Conservation (phyloP, 23 tunicate genomes). For the Trididemnum nubilum region DNA sequence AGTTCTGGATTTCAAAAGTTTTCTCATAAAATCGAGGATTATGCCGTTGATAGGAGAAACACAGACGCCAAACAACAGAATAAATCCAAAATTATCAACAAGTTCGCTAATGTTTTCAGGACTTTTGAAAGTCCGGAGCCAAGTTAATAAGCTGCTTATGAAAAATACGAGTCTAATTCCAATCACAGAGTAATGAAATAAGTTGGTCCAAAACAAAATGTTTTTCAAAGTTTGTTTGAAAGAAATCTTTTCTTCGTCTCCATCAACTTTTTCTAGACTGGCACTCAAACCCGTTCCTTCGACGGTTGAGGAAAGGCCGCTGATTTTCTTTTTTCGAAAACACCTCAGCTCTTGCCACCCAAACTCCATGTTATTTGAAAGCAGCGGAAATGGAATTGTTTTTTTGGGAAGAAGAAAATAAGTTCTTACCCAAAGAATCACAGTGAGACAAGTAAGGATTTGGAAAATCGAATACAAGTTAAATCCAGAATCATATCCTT, state of each 20-base stretch:
- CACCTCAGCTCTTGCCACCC: constrained; percentile 21
- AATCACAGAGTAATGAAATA: background rate
- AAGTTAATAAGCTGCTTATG: background rate
- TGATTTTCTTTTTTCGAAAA: background rate
- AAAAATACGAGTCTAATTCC: constrained; percentile 10
- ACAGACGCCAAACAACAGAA: constrained; percentile 12
- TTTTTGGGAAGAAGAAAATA: constrained; percentile 47
- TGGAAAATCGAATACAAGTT: constrained; percentile 25
- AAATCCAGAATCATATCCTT: constrained; percentile 37
- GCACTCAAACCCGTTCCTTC: background rate
- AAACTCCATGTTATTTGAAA: background rate
- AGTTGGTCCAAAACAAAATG: constrained; percentile 28
- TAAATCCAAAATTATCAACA: constrained; percentile 26
- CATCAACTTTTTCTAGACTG: background rate
- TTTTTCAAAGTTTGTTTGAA: background rate
- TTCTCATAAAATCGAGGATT: constrained; percentile 5
- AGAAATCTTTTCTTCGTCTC: background rate
- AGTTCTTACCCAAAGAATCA: constrained; percentile 53
- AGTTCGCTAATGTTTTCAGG: background rate
- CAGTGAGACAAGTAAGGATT: constrained; percentile 23
- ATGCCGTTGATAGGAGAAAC: constrained; percentile 36
- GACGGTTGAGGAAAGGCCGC: too few relatives aligned
- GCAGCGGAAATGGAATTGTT: constrained; percentile 28
- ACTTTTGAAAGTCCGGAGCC: constrained; percentile 20
- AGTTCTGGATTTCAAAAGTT: background rate